phyloP scores from a whole-genome alignment of 2,888 invertebrate species.

The Epicampocera succincta region DNA sequence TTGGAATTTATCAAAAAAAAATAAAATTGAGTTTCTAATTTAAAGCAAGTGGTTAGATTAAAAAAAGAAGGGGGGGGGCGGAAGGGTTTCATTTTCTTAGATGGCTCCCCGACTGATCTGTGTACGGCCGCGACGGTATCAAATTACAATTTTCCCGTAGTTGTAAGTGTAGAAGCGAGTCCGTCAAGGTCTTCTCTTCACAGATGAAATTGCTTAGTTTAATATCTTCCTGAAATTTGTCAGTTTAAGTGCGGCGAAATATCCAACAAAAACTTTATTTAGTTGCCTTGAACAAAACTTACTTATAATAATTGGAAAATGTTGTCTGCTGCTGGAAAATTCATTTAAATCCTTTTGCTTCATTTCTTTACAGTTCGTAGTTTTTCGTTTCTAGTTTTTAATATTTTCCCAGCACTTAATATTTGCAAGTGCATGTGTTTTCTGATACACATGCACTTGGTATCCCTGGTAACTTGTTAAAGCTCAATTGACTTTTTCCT shows the following conservation, averaged over 20 bases:
- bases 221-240: too few relatives aligned
- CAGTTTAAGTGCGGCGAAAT: background rate
- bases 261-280: background rate
- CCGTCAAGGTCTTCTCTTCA: too few relatives aligned
- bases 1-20: too few relatives aligned
- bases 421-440: background rate
- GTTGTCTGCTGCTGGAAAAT: background rate
- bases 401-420: background rate
- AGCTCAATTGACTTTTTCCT: slow-evolving; percentile 45
- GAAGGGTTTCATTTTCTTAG: too few relatives aligned
- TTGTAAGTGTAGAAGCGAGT: too few relatives aligned
- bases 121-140: too few relatives aligned
- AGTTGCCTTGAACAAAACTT: background rate
- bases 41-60: too few relatives aligned
- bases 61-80: too few relatives aligned
- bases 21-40: too few relatives aligned
- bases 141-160: too few relatives aligned
- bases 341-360: slow-evolving; percentile 23
- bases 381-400: slow-evolving; percentile 24
- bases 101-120: too few relatives aligned
- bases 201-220: too few relatives aligned
- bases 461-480: slow-evolving; percentile 44
- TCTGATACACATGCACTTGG: background rate
- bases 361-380: slow-evolving; percentile 9
- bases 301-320: background rate